phyloP scores from a whole-genome alignment of 2,797 vertebrate species.

The Crotalus adamanteus region DNA sequence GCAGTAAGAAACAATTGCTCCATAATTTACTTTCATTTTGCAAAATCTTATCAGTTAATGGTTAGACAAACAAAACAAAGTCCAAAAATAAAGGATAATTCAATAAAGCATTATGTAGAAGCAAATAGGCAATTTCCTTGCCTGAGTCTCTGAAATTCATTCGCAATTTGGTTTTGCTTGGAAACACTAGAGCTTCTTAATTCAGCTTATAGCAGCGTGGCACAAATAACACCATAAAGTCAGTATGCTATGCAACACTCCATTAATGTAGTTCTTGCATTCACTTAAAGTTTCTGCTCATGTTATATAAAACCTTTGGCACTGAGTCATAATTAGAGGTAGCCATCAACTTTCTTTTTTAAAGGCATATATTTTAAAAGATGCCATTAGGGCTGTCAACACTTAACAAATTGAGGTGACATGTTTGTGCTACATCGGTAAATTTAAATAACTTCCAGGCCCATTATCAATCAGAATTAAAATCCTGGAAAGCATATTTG shows the following conservation, averaged over 20 bases:
- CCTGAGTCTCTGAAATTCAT: slow-evolving; percentile 3
- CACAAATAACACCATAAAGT: neutral
- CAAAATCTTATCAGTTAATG: slow-evolving; percentile 11
- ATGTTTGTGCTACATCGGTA: neutral
- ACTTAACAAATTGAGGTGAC: neutral
- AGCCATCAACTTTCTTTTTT: neutral
- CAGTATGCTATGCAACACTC: neutral
- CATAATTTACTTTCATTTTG: neutral
- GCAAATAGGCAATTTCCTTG: slow-evolving; percentile 12
- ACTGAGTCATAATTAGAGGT: neutral
- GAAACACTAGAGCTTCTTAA: neutral
- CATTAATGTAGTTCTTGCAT: neutral
- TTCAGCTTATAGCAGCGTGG: neutral
- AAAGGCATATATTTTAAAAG: neutral
- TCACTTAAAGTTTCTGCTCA: neutral
- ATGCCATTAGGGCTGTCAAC: neutral
- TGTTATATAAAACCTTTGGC: neutral
- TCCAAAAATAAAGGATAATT: slow-evolving; percentile 10
- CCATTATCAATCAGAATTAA: neutral
- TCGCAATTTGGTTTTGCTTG: neutral
- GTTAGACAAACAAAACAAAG: slow-evolving; percentile 4
- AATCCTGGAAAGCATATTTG: neutral
- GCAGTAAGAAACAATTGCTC: neutral
- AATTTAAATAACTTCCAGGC: neutral
- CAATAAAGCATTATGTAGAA: neutral